A percentile compares a stretch with the other conserved stretches of the same genome.
phyloP scores from a whole-genome alignment of 2,888 invertebrate genomes.

The Matsumyia berberina region DNA sequence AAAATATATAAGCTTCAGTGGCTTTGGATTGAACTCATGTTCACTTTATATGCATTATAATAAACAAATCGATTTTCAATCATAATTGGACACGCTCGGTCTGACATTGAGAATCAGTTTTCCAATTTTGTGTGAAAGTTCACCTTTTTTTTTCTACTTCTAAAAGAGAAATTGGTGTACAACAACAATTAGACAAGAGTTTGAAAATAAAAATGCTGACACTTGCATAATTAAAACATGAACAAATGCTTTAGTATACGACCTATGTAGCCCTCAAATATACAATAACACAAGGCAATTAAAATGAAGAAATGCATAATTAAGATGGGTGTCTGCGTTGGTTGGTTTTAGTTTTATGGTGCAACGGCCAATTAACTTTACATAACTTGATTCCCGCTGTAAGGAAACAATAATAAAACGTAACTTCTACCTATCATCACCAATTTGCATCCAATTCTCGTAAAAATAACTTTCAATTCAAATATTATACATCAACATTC shows the following conservation, averaged over 20 bases:
- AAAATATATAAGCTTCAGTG: slow-evolving; percentile 2
- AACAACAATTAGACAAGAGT: slow-evolving; percentile 10
- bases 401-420: neutral
- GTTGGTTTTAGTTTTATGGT: slow-evolving; percentile 33
- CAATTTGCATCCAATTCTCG: slow-evolving; percentile 15
- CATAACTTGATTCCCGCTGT: slow-evolving; percentile 25
- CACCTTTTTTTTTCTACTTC: slow-evolving; percentile 23
- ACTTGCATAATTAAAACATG: slow-evolving; percentile 41
- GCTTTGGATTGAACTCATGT: slow-evolving; percentile 21
- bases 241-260: slow-evolving; percentile 27
- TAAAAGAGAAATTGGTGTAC: slow-evolving; percentile 57
- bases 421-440: neutral
- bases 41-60: neutral
- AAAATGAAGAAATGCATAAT: slow-evolving; percentile 42
- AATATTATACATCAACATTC: slow-evolving; percentile 19
- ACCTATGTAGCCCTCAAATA: neutral
- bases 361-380: slow-evolving; percentile 36
- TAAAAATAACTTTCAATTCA: slow-evolving; percentile 9
- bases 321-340: slow-evolving; percentile 15
- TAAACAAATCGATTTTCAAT: slow-evolving; percentile 43
- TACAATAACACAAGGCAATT: slow-evolving; percentile 25
- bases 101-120: neutral
- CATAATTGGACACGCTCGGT: slow-evolving; percentile 16
- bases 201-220: neutral
- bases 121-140: slow-evolving; percentile 61